A percentile compares a stretch with the other conserved stretches of the same genome.
These are phyloP conservation scores for Monoplex corrugatus DNA, from an alignment of 2,888 invertebrate genomes.

Conservation along the genomic window DNA sequence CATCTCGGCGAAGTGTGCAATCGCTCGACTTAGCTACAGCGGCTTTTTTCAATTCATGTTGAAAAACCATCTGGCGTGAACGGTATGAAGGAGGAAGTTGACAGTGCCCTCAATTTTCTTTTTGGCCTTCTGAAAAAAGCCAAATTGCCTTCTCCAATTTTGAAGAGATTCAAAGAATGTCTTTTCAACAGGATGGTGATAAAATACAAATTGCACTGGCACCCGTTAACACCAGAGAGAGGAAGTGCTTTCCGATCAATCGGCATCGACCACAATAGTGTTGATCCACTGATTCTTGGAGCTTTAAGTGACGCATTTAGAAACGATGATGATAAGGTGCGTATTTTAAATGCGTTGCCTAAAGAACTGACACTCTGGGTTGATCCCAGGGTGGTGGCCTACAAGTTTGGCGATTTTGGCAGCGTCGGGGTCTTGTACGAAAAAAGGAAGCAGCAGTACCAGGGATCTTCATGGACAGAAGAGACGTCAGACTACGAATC, in stretches of 20 bases:
- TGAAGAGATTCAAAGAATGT: constrained; percentile 64
- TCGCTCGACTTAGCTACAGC: not conserved
- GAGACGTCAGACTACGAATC: constrained; percentile 30
- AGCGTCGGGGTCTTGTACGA: constrained; percentile 85
- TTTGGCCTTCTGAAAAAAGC: constrained; percentile 66
- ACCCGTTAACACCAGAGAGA: constrained; percentile 87
- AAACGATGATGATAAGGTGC: constrained; percentile 85
- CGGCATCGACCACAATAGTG: constrained; percentile 85
- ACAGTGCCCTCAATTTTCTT: constrained; percentile 75
- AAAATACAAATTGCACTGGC: constrained; percentile 88
- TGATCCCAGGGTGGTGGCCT: constrained; percentile 88
- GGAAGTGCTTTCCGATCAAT: constrained; percentile 89
- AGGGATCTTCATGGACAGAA: not conserved
- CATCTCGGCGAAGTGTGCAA: too few species aligned
- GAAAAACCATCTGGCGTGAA: constrained; percentile 65
- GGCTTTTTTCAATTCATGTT: constrained; percentile 15
- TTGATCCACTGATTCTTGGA: constrained; percentile 52
- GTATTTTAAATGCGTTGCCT: constrained; percentile 83
- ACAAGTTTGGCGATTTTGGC: constrained; percentile 86
- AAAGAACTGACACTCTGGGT: constrained; percentile 90
- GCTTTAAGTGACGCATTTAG: constrained; percentile 82
- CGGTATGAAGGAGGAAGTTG: constrained; percentile 78
- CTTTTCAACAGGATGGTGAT: constrained; percentile 67
- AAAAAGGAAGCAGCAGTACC: too few species aligned
- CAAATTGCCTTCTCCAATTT: constrained; percentile 63